Conservation (phyloP, 2,113 vertebrate genomes). For the Chinchilla lanigera region DNA sequence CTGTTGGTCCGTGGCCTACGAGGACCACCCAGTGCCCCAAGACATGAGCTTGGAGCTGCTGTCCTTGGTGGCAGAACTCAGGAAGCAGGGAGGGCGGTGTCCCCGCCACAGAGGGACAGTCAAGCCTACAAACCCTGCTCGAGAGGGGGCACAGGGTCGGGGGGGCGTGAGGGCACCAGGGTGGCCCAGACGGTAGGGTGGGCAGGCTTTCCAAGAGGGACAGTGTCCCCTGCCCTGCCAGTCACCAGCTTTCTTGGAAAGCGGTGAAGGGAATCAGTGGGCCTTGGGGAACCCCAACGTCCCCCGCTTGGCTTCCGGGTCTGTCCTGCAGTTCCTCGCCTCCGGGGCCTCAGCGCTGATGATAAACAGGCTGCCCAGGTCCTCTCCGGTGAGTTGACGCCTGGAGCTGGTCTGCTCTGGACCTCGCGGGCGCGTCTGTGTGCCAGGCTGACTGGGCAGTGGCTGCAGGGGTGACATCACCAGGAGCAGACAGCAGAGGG, state of each 20-base stretch:
- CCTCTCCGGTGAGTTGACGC: slow-evolving; percentile 50
- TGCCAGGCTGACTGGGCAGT: fast-evolving
- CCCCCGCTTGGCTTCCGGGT: not conserved
- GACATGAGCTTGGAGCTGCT: not conserved
- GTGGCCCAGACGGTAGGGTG: fast-evolving
- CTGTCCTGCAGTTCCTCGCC: slow-evolving; percentile 36
- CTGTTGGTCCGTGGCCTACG: not conserved
- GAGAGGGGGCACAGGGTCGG: too few species aligned
- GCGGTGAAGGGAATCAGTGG: not conserved
- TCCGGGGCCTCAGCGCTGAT: slow-evolving; percentile 33
- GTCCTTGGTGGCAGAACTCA: too few species aligned
- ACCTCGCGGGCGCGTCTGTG: not conserved
- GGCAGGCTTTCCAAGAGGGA: fast-evolving
- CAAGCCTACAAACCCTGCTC: not conserved
- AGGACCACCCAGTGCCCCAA: not conserved
- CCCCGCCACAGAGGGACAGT: not conserved
- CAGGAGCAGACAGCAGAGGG: not conserved
- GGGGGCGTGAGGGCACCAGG: too few species aligned
- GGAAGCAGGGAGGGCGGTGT: not conserved
- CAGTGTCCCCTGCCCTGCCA: not conserved
- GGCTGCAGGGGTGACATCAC: too few species aligned
- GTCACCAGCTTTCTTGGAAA: not conserved
- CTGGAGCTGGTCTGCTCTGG: fast-evolving
- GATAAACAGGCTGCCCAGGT: fast-evolving
- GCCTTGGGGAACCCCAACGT: not conserved